phyloP scores from a whole-genome alignment of 2,888 invertebrate genomes.

The Drosophila bunnanda region DNA sequence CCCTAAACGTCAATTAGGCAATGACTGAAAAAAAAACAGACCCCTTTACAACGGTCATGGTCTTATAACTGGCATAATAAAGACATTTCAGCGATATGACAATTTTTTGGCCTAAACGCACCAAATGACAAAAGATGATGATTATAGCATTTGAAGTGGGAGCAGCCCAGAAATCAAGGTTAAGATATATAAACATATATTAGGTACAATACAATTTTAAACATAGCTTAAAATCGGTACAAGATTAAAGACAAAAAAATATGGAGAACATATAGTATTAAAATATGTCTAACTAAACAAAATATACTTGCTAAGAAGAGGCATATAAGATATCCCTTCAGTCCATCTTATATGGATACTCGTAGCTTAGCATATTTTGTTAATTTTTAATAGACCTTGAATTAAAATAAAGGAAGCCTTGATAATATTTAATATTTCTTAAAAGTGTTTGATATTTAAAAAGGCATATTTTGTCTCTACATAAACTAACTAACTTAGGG shows the following conservation, averaged over 20 bases:
- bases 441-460: too few relatives aligned
- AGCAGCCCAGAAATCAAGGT: conserved; percentile 23
- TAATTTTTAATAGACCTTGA: background rate
- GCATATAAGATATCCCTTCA: background rate
- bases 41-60: conserved; percentile 57
- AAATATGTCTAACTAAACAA: background rate
- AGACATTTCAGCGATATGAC: conserved; percentile 65
- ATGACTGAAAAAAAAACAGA: conserved; percentile 11
- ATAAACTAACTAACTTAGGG: too few relatives aligned
- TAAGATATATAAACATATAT: background rate
- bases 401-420: background rate
- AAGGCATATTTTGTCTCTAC: background rate
- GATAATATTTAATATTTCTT: background rate
- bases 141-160: conserved; percentile 10
- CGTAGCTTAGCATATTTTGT: background rate
- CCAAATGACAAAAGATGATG: conserved; percentile 31
- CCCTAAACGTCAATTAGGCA: conserved; percentile 35
- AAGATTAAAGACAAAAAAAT: background rate
- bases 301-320: too few relatives aligned
- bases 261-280: background rate
- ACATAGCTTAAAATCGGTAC: background rate
- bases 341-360: background rate
- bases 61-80: conserved; percentile 59
- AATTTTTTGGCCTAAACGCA: conserved; percentile 53
- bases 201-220: background rate